Evolutionary conservation across 1,140 invertebrate species (phyloP).

Genomic region (Caenorhabditis brenneri): DNA sequence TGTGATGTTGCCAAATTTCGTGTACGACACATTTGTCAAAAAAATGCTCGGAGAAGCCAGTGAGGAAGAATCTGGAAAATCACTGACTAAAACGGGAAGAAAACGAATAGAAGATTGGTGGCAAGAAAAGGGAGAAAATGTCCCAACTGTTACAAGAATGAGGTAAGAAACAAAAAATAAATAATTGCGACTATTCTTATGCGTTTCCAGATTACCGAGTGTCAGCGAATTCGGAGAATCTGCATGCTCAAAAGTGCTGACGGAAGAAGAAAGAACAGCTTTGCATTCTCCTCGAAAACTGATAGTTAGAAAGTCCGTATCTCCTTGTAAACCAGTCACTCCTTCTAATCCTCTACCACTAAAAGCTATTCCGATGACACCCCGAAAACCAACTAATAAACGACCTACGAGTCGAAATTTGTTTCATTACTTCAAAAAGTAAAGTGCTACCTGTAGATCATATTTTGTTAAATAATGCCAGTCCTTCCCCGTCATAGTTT

Average conservation of each 20-base stretch:
- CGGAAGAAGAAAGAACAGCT: not conserved
- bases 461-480: not conserved
- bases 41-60: not conserved
- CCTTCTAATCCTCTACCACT: not conserved
- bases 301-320: not conserved
- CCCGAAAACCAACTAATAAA: not conserved
- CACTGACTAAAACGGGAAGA: not conserved
- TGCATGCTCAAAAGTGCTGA: constrained; percentile 1
- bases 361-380: not conserved
- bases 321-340: not conserved
- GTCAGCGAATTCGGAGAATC: constrained; percentile 14
- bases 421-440: constrained; percentile 30
- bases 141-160: not conserved
- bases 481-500: not conserved
- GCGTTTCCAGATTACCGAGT: not conserved
- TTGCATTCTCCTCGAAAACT: not conserved
- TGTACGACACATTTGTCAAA: not conserved
- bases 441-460: not conserved
- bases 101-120: constrained; percentile 25
- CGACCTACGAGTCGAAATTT: constrained; percentile 7
- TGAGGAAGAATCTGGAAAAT: not conserved
- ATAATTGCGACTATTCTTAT: too few relatives aligned
- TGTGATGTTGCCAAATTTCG: not conserved
- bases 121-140: constrained; percentile 11
- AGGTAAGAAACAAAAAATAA: too few relatives aligned